Conservation (phyloP, 1,140 invertebrate genomes). For the Drosophila repletoides region DNA sequence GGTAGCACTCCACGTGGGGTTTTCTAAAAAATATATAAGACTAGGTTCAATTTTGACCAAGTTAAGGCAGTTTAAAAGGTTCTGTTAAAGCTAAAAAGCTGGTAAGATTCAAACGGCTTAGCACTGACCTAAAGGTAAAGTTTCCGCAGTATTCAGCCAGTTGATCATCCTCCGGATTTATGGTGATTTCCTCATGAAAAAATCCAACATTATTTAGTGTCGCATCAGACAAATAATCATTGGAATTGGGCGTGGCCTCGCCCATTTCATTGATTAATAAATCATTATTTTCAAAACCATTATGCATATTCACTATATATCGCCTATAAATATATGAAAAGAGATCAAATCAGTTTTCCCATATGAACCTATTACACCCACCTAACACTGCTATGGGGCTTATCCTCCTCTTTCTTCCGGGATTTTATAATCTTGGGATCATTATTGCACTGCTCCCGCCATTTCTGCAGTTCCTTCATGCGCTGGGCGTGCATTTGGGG, state of each 20-base stretch:
- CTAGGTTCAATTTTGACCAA: no score
- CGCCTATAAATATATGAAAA: neutral
- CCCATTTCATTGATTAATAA: neutral
- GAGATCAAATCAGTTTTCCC: no score
- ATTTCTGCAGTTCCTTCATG: conserved; percentile 83
- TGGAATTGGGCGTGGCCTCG: conserved; percentile 8
- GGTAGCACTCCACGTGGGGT: conserved; percentile 87
- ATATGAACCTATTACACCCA: neutral
- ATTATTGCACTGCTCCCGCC: conserved; percentile 67
- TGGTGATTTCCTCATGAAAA: conserved; percentile 69
- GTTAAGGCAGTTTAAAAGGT: neutral
- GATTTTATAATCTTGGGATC: no score
- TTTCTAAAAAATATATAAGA: conserved; percentile 43
- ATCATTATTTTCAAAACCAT: neutral
- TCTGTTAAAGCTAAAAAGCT: no score
- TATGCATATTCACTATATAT: neutral
- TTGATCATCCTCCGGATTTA: conserved; percentile 68
- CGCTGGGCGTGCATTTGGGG: conserved; percentile 86
- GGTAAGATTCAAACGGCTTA: no score
- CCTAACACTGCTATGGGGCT: neutral
- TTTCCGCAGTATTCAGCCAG: conserved; percentile 76
- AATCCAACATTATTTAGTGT: conserved; percentile 60
- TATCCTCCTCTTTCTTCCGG: neutral
- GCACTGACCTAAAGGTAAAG: conserved; percentile 69
- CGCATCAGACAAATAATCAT: conserved; percentile 65